phyloP scores from a whole-genome alignment of 2,888 invertebrate species.

The Onchidella celtica region DNA sequence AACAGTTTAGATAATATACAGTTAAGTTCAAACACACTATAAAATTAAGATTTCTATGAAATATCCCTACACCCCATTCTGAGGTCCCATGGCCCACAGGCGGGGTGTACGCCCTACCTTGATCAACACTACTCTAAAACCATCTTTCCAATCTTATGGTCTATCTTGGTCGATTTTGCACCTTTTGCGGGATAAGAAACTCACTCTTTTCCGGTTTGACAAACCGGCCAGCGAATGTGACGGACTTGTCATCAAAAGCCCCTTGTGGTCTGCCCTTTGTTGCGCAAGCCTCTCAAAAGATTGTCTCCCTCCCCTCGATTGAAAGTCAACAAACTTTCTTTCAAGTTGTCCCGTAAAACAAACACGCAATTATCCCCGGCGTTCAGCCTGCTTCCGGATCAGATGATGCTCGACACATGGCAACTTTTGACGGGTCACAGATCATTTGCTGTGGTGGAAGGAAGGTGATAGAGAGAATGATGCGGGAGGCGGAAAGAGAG shows the following conservation, averaged over 20 bases:
- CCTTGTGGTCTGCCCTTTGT: background rate
- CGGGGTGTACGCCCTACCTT: too few species aligned
- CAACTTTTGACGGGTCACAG: background rate
- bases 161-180: conserved; percentile 1
- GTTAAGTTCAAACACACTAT: too few species aligned
- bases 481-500: conserved; percentile 12
- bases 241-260: conserved; percentile 9
- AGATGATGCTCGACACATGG: background rate
- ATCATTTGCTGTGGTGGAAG: background rate
- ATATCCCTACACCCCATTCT: too few species aligned
- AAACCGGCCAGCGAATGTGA: background rate
- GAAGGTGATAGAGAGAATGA: conserved; percentile 1
- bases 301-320: background rate
- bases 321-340: conserved; percentile 38
- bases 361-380: conserved; percentile 32
- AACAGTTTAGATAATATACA: too few species aligned
- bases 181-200: background rate
- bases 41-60: too few species aligned
- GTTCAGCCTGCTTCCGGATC: background rate
- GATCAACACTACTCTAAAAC: too few species aligned
- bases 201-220: background rate
- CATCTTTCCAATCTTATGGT: too few species aligned
- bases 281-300: conserved; percentile 32
- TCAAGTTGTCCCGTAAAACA: conserved; percentile 22
- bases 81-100: too few species aligned